Base-by-base conservation (phyloP, 1,140 invertebrate genomes). In the Melipona quadrifasciata region DNA sequence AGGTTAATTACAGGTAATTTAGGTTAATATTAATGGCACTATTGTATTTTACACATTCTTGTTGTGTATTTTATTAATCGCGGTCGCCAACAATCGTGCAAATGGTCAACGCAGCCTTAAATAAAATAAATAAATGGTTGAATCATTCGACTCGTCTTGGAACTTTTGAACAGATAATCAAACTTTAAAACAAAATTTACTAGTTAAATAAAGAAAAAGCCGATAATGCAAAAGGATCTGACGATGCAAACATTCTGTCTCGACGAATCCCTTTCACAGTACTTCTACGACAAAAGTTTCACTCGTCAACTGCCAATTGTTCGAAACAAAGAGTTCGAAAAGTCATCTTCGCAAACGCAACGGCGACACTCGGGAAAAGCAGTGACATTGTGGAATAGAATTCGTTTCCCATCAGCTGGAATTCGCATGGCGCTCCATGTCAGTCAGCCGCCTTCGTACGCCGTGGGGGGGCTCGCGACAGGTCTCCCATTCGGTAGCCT, bases 401-500 rank as follows among this genome's bases (percentile, higher is more conserved):
- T 78, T 71, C 39, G 34, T 76, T 73, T 19, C 47, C 24, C 65
- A 47, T 57, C 53, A 57, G 39, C 19, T 11, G 19, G 64, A 82
- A 86, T 89, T 88, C 79, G 78, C 82, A 88, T 61, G 57, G 79
- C 67, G 80, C 57, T 76, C 39, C 51, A 19, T 27, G 34, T 85
- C 61, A 16, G 10, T 75, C 27, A 47, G 61, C 57, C 39, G 53
- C 53, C 81, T 73, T 73, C 67, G 65, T 61, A 81, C 73, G 27
- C 67, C 24, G 27, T 58, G 47, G 84, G 51, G 55, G 51, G 64
- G 53, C 55, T 31, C 67, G 88, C 73, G 87, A 88, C 84, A 88
- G 77, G 68, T 87, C 82, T 47, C 21, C 51, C 31, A 84, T 89
- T 84, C 53, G 61, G 76, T 74, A 80, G 72, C 77, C 34, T 92